Base-by-base conservation (phyloP, 2,888 invertebrate species). In the Thecophora atra region DNA sequence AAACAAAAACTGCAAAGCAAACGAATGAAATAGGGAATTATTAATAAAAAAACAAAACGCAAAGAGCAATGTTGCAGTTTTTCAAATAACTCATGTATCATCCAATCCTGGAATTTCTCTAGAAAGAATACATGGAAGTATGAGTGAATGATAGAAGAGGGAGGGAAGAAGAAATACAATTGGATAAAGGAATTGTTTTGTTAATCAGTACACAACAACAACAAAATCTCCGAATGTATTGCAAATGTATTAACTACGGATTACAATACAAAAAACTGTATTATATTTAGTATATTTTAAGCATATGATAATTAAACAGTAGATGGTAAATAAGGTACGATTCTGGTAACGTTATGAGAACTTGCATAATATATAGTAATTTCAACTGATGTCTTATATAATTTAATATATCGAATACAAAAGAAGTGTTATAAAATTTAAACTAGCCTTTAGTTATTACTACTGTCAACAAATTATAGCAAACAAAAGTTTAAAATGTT, bases 11-110 rank as follows among this genome's bases (percentile, higher is more conserved):
- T 56, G 44, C 28, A 65, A 58, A 65, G 62, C 66, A 72, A 72
- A 74, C 58, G 63, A 65, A 66, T 70, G 42, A 62, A 70, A 74
- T 77, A 76, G 75, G 73, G 74, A 77, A 77, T 73, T 74, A 63
- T 68, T 75, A 66, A 67, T 69, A 73, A 70, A 71, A 69, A 8
- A 19, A 63, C 42, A 54, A 47, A 62, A 71, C 19, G 13, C 51
- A 17, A 21, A 42, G 56, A 24, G 1, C 30, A 68, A 66, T 26
- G 44, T 28, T 60, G 51, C 44, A 56, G 63, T 19, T 69, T 42
- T 15, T 63, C 4, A 63, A 44, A 63, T 63, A 63, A 30, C n/a
- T n/a, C n/a, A 60, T 19, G 6, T n/a, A 37, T 19, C 2, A 24
- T 26, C 26, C 26, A 11, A 21, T 54, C 26, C 6, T 56, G 11